Evolutionary conservation across 2,113 vertebrate species (phyloP).

Genomic region (Cyphomyrus discorhynchus): DNA sequence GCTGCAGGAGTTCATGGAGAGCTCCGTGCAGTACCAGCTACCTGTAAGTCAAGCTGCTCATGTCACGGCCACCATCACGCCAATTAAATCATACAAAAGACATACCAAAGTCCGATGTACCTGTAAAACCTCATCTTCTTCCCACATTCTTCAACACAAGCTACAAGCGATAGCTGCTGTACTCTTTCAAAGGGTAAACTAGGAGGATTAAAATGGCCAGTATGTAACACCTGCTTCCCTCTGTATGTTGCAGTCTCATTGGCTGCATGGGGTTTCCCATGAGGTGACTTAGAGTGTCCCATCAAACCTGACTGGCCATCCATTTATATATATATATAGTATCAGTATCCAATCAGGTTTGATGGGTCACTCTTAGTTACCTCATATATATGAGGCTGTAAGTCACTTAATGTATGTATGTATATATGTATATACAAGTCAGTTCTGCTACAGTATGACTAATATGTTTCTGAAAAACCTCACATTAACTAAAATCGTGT

Average conservation of each 20-base stretch:
- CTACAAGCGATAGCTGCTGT: background rate
- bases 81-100: background rate
- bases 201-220: background rate
- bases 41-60: slow-evolving; percentile 58
- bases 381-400: background rate
- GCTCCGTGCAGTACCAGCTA: slow-evolving; percentile 59
- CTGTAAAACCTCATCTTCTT: background rate
- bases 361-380: background rate
- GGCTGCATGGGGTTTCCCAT: background rate
- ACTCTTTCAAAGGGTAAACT: background rate
- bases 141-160: background rate
- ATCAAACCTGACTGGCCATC: background rate
- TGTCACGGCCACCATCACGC: background rate
- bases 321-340: background rate
- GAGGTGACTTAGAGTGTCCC: background rate
- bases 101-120: background rate
- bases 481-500: no score
- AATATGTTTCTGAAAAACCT: no score
- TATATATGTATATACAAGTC: background rate
- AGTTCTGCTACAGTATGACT: no score
- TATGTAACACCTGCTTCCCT: background rate
- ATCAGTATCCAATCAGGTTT: background rate
- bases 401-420: no score
- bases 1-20: slow-evolving; percentile 65
- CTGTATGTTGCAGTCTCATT: background rate